Evolutionary conservation across 2,113 vertebrate genomes (phyloP).

Genomic region (Ptilorrhoa leucosticta): DNA sequence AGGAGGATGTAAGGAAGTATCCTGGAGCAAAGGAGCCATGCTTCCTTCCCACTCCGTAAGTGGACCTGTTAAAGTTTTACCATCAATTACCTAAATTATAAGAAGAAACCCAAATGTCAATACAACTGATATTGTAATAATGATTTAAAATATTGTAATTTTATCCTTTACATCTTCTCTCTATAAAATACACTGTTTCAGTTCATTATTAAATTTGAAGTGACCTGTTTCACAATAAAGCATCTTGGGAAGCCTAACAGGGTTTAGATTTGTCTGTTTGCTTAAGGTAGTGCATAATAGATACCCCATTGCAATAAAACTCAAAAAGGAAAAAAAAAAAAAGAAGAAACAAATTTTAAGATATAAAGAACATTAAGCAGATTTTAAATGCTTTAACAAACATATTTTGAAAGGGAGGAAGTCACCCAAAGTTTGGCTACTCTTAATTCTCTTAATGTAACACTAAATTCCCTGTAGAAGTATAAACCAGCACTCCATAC

Average conservation of each 20-base stretch:
- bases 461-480: neutral
- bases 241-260: neutral
- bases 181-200: neutral
- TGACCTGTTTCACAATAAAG: neutral
- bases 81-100: neutral
- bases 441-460: neutral
- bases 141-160: neutral
- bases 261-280: neutral
- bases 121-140: neutral
- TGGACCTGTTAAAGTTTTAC: neutral
- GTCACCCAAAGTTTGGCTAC: neutral
- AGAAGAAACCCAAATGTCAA: neutral
- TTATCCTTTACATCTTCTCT: neutral
- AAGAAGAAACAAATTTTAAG: neutral
- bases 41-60: neutral
- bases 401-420: neutral
- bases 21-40: neutral
- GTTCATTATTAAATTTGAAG: neutral
- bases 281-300: neutral
- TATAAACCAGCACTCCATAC: neutral
- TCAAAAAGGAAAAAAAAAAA: neutral
- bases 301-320: neutral
- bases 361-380: neutral
- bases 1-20: neutral
- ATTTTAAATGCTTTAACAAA: neutral